Conservation (phyloP, 1,140 invertebrate species). For the Patella vulgata region DNA sequence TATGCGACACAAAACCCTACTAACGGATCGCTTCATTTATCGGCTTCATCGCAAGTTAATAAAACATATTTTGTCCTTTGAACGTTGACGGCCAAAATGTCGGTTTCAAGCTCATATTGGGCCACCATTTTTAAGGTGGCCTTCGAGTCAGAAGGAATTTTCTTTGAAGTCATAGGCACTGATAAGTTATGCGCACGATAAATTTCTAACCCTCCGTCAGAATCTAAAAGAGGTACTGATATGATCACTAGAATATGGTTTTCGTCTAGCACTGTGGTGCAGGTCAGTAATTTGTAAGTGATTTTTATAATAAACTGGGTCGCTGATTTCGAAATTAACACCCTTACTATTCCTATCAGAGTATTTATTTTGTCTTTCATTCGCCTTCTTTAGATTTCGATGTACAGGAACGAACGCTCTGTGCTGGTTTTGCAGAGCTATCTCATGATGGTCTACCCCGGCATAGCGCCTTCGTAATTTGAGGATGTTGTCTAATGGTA, state of each 20-base stretch:
- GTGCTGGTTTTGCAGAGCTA: constrained; percentile 13
- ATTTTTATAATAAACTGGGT: constrained; percentile 13
- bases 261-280: constrained; percentile 8
- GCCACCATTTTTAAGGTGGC: no score
- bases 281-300: background rate
- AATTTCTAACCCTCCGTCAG: no score
- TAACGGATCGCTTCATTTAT: no score
- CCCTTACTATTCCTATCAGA: background rate
- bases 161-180: no score
- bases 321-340: background rate
- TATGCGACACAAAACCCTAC: no score
- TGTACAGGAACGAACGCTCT: background rate
- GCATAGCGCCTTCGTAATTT: constrained; percentile 19
- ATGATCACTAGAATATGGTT: constrained; percentile 6
- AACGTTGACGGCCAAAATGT: no score
- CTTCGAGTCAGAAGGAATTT: no score
- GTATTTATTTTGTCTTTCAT: constrained; percentile 10
- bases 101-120: no score
- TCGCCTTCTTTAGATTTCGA: background rate
- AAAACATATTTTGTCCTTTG: no score
- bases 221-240: background rate
- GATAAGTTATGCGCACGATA: no score
- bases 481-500: constrained; percentile 23
- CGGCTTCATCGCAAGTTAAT: no score
- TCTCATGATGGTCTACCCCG: background rate